phyloP scores from a whole-genome alignment of 2,113 vertebrate genomes.

The Halcyon senegalensis region DNA sequence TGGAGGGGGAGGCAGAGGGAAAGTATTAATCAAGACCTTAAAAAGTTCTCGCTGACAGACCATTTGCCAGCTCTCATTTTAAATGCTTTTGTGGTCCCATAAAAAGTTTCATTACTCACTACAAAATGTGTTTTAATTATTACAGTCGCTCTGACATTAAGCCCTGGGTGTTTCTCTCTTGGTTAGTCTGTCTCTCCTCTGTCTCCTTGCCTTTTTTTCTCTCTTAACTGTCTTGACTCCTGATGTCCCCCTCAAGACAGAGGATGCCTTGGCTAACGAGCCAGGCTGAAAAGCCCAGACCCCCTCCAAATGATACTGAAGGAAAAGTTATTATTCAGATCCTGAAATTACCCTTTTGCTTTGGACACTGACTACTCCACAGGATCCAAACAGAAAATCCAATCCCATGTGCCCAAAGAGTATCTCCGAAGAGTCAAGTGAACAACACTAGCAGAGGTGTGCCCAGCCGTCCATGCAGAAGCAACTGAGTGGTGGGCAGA shows the following conservation, averaged over 20 bases:
- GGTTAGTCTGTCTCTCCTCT: background rate
- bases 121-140: slow-evolving; percentile 54
- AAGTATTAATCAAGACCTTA: slow-evolving; percentile 51
- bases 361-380: background rate
- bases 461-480: background rate
- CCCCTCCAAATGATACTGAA: background rate
- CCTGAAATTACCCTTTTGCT: background rate
- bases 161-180: slow-evolving; percentile 52
- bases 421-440: background rate
- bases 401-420: background rate
- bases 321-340: background rate
- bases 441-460: background rate
- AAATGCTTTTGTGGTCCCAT: slow-evolving; percentile 66
- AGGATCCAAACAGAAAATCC: background rate
- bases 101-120: slow-evolving; percentile 69
- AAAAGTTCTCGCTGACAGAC: slow-evolving; percentile 44
- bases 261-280: background rate
- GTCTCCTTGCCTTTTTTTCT: background rate
- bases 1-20: background rate
- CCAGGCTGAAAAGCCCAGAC: background rate
- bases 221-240: background rate
- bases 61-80: slow-evolving; percentile 52
- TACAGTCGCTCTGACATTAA: slow-evolving; percentile 44
- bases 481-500: background rate
- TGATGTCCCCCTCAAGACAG: background rate